Evolutionary conservation across 1,140 invertebrate species (phyloP), one percentile per base, ranked within the genome.

Genomic region (Eupristina koningsbergeri): DNA sequence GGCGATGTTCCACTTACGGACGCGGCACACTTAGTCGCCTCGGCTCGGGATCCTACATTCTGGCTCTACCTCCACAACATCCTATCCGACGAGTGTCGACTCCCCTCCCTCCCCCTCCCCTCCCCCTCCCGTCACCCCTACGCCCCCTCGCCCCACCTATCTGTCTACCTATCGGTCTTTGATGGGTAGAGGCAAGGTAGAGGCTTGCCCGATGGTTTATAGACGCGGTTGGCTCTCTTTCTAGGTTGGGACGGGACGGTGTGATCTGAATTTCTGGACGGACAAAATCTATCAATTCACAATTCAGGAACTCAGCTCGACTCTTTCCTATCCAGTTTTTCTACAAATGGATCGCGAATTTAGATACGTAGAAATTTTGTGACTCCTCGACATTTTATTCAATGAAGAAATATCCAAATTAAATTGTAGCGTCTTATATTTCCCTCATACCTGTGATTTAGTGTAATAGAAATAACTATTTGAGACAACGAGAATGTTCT

Each of bases 1-100:
- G 91, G 89, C 90, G 90, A 91, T 92, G 92, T 92, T 91, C 92
- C 88, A 93, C 92, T 92, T 92, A 91, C 88, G 87, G 26, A 47
- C 84, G 74, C 90, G 92, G 89, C 91, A 92, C 90, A 92, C 92
- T 82, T 93, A 92, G 88, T 86, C 88, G 90, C 87, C 85, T 89
- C 87, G 88, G 83, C 91, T 91, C 90, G 91, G 90, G 90, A 92
- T 92, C 89, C 89, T 91, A 88, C 88, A 91, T 87, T 91, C 75
- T 50, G 81, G 83, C 36, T 84, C 81, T 83, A 64, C 15, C 86
- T 84, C 81, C n/a, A n/a, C 81, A 45, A 45, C 15, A 87, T 84
- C 81, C 88, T 91, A 91, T 89, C 88, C 89, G 89, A 88, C 85
- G 39, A 50, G 78, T 79, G 69, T 34, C 73, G 41, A 50, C 64